Conservation (phyloP, 2,113 vertebrate species). For the Heterochromis multidens region DNA sequence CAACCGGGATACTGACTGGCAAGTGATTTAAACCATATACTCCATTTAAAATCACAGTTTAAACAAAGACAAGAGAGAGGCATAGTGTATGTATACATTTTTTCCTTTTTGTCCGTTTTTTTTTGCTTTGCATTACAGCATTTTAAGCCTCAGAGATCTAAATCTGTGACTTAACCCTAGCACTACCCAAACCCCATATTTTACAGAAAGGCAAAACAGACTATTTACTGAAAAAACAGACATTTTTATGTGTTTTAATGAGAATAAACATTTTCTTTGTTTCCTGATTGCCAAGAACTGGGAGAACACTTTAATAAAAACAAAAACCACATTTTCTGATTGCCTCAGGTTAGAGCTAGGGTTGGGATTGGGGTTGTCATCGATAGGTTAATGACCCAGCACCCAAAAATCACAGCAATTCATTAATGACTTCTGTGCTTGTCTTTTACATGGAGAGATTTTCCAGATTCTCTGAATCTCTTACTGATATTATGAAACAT, state of each 20-base stretch:
- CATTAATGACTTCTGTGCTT: background rate
- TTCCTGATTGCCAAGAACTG: background rate
- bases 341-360: background rate
- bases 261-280: too few species aligned
- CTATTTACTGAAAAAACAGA: background rate
- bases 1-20: background rate
- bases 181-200: background rate
- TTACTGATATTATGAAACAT: background rate
- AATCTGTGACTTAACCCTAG: background rate
- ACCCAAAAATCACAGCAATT: background rate
- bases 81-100: background rate
- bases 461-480: background rate
- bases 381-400: background rate
- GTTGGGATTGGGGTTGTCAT: background rate
- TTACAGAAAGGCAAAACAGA: background rate
- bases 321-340: background rate
- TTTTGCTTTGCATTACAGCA: background rate
- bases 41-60: background rate
- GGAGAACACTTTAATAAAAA: background rate
- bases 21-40: background rate
- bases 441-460: background rate
- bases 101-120: background rate
- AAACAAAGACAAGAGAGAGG: too few species aligned
- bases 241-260: accelerated
- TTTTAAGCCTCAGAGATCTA: background rate